A percentile compares a stretch with the other conserved stretches of the same genome.
Conservation (phyloP, 2,888 invertebrate species). For the Cosmopolites sordidus region DNA sequence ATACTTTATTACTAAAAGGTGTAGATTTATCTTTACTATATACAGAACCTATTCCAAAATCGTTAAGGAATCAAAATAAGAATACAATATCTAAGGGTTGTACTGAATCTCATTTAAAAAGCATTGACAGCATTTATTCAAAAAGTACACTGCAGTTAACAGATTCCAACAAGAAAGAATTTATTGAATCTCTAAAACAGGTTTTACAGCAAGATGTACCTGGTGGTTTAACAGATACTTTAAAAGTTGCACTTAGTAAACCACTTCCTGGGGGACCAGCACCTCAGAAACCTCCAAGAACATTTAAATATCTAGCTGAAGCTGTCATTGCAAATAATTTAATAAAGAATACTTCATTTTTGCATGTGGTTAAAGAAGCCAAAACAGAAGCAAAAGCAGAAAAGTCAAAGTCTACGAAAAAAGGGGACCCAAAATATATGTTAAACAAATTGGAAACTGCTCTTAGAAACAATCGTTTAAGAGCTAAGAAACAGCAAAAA, state of each 20-base stretch:
- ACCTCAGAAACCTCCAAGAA: constrained; percentile 71
- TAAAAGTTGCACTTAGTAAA: constrained; percentile 62
- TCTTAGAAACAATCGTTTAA: constrained; percentile 51
- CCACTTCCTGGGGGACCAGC: constrained; percentile 68
- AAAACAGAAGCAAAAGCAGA: background rate
- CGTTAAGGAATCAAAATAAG: constrained; percentile 33
- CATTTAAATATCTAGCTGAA: constrained; percentile 49
- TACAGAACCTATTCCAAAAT: constrained; percentile 44
- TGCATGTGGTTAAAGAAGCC: constrained; percentile 1
- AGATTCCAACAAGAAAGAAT: constrained; percentile 22
- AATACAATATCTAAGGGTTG: constrained; percentile 13
- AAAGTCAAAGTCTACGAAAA: constrained; percentile 26
- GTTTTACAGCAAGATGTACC: constrained; percentile 23
- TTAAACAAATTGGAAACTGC: constrained; percentile 61
- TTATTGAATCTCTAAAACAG: constrained; percentile 17
- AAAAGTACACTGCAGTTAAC: constrained; percentile 37
- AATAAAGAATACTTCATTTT: constrained; percentile 4
- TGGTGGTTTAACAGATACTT: constrained; percentile 52
- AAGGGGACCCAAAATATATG: constrained; percentile 58
- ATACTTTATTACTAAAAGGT: constrained; percentile 27
- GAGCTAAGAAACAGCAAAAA: constrained; percentile 33
- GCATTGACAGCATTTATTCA: constrained; percentile 32
- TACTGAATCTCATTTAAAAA: constrained; percentile 16
- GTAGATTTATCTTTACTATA: constrained; percentile 37
- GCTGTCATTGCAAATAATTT: constrained; percentile 11